These are phyloP conservation scores for Heterodera schachtii DNA, from an alignment of 1,140 invertebrate genomes.

Conservation along the genomic window DNA sequence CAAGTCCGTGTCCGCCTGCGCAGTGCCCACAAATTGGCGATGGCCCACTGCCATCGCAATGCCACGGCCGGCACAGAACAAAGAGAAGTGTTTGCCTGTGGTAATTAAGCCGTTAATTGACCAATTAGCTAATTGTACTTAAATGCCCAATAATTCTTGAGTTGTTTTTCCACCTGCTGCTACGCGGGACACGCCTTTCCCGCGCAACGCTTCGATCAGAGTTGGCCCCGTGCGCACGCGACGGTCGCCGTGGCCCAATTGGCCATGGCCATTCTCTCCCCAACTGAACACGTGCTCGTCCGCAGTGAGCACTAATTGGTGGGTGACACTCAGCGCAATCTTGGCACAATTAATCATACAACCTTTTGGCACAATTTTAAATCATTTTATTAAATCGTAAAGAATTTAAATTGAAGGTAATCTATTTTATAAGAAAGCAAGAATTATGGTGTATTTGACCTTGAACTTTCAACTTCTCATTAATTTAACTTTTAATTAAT, in stretches of 20 bases:
- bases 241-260: conserved; percentile 72
- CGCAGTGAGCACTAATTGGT: conserved; percentile 74
- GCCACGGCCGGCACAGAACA: conserved; percentile 76
- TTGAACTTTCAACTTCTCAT: no score
- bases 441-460: no score
- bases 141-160: background rate
- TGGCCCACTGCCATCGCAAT: conserved; percentile 76
- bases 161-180: conserved; percentile 50
- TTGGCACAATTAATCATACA: conserved; percentile 27
- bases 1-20: conserved; percentile 70
- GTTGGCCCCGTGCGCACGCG: conserved; percentile 69
- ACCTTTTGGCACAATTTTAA: background rate
- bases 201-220: conserved; percentile 45
- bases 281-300: conserved; percentile 75
- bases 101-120: conserved; percentile 7
- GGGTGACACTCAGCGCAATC: conserved; percentile 70
- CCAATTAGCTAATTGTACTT: no score
- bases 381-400: no score
- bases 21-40: conserved; percentile 76
- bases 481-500: no score
- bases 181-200: conserved; percentile 42
- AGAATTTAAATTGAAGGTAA: no score
- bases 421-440: no score
- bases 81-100: conserved; percentile 69
- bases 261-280: conserved; percentile 75